Evolutionary conservation across 2,113 vertebrate species (phyloP), one percentile per base, ranked within the genome.

Genomic region (Salvelinus alpinus): DNA sequence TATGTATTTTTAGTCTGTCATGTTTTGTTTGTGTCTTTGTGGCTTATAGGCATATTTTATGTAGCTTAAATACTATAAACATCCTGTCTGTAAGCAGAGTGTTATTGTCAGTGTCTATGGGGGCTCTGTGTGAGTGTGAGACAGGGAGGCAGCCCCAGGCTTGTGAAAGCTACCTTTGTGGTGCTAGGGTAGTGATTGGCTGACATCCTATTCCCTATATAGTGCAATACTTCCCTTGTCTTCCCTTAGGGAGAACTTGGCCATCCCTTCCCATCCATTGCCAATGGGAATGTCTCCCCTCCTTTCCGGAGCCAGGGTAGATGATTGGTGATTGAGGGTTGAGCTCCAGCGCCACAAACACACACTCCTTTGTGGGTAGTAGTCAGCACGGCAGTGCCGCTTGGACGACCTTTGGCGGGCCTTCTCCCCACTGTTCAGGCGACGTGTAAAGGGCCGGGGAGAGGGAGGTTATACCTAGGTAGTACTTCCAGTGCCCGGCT

Each of bases 391-490:
- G 67, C 54, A 77, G 64, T 27, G 71, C 47, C 20, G 34, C 69
- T 65, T 75, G 62, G 48, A 71, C 20, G 5, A 74, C 77, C 70
- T 81, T 29, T 31, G 27, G 18, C 22, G 20, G 20, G 6, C 64
- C 20, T 13, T 64, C 6, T 24, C 24, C 7, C 60, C 64, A 72
- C 57, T 57, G 79, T 76, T 78, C 59, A 68, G 54, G 54, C 75
- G 8, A 60, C 71, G 74, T 74, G 75, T 68, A 74, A 65, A 80
- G 74, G 74, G 71, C 72, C 57, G 24, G 62, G n/a, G 71, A 70
- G 81, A 70, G 81, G 31, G 44, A 82, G 84, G 79, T 77, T n/a
- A 81, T 80, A 5, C 14, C 3, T 5, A 3, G 48, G 12, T 54
- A 69, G 75, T 80, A 29, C 34, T n/a, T n/a, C n/a, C n/a, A n/a